Conservation (phyloP, 2,797 vertebrate genomes). For the Todus mexicanus region DNA sequence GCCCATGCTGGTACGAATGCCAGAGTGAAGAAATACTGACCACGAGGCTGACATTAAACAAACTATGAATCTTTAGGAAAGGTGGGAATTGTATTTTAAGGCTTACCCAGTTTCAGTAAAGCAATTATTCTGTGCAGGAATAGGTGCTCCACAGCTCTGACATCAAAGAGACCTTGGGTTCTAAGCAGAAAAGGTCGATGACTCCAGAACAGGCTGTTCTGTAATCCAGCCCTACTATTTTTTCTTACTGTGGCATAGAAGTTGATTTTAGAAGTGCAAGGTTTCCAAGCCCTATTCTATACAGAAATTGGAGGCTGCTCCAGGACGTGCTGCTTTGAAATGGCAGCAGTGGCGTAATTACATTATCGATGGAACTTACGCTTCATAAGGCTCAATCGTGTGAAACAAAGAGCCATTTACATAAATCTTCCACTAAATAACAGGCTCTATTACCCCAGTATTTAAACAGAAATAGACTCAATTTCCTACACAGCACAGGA, state of each 20-base stretch:
- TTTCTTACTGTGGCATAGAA: not conserved
- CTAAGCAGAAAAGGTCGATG: not conserved
- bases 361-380: constrained; percentile 18
- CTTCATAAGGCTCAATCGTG: constrained; percentile 29
- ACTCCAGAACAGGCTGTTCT: not conserved
- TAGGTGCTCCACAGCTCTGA: not conserved
- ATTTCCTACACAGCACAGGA: not conserved
- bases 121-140: not conserved
- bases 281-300: not conserved
- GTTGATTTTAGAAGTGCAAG: not conserved
- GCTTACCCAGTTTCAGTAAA: not conserved
- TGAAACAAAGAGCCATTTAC: constrained; percentile 46
- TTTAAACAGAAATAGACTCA: constrained; percentile 46
- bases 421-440: constrained; percentile 47
- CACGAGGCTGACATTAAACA: not conserved
- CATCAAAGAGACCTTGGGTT: not conserved
- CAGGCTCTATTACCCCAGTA: constrained; percentile 27
- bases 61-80: not conserved
- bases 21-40: not conserved
- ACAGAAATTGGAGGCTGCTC: not conserved
- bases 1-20: not conserved
- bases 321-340: not conserved
- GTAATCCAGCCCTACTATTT: not conserved
- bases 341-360: constrained; percentile 18
- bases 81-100: not conserved